Evolutionary conservation across 2,113 vertebrate genomes (phyloP).

Genomic region (Pavo muticus): DNA sequence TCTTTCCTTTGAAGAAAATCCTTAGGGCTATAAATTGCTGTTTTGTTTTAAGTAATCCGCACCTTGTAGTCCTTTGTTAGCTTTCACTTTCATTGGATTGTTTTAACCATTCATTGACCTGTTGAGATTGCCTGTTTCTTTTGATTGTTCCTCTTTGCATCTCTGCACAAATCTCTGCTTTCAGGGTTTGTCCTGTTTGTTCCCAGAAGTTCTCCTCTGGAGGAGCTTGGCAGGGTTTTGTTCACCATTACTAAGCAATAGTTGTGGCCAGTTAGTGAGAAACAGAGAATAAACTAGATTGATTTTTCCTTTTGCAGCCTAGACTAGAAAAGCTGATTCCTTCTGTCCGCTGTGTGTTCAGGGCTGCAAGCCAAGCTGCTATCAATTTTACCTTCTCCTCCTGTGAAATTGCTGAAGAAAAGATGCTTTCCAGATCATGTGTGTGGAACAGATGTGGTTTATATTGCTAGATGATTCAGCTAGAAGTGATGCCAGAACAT

Average conservation of each 20-base stretch:
- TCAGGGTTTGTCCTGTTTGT: background rate
- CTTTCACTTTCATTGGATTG: background rate
- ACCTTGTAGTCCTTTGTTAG: background rate
- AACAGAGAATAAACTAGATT: background rate
- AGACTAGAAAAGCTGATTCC: background rate
- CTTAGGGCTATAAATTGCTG: background rate
- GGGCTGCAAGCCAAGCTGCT: background rate
- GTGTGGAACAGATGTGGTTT: conserved; percentile 43
- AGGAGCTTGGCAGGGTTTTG: background rate
- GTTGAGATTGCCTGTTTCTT: background rate
- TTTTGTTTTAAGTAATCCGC: background rate
- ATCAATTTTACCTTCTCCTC: conserved; percentile 36
- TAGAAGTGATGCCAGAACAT: conserved; percentile 17
- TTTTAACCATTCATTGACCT: background rate
- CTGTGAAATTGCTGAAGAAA: conserved; percentile 46
- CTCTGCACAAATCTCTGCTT: background rate
- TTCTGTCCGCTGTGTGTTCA: background rate
- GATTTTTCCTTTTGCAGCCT: conserved; percentile 7
- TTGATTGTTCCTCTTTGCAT: background rate
- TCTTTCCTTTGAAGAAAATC: background rate
- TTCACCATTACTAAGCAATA: background rate
- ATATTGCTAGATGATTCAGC: conserved; percentile 41
- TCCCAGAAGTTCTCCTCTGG: background rate
- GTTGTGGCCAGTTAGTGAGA: conserved; percentile 8
- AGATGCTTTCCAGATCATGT: conserved; percentile 26